Base-by-base conservation (phyloP, 2,888 invertebrate genomes). In the Leucozona laternaria region DNA sequence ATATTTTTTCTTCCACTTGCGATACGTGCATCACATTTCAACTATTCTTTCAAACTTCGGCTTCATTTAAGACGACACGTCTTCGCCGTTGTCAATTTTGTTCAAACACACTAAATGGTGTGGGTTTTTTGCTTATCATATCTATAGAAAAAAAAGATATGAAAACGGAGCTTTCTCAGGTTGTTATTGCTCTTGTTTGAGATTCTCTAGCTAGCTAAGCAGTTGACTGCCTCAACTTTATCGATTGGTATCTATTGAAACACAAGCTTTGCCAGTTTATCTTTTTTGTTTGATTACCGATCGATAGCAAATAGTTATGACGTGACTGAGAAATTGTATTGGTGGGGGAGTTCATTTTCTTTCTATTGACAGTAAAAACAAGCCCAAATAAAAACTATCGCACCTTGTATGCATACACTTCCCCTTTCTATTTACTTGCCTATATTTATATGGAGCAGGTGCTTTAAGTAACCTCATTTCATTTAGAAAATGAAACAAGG, bases 81-180 rank as follows among this genome's bases (percentile, higher is more conserved):
- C 86, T 88, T 60, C 70, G 83, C 80, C 43, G 62, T 34, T 71
- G 81, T 60, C 79, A 79, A 68, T 71, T 75, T 53, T 53, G 40
- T 68, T 57, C 45, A 48, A 66, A 66, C 13, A 66, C 31, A 66
- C 48, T 31, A 28, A 55, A 68, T 22, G 40, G 60, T 80, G 53
- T 20, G 55, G 37, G 50, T 17, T 45, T 71, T 43, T 17, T 22
- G 79, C 89, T 90, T 90, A 90, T 90, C 90, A 89, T 85, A 80
- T 85, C 72, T 68, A 58, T 66, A 25, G 2, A n/a, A 17, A 64
- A 50, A 79, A 77, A 22, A 70, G 73, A 85, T 81, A 85, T 78
- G 62, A 34, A 73, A 60, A 45, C 45, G 62, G 34, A 72, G 72
- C 75, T 84, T 72, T 76, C n/a, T 76, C 10, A 55, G 57, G 55